Conservation (phyloP, 1,140 invertebrate genomes). For the Doryteuthis pealeii region DNA sequence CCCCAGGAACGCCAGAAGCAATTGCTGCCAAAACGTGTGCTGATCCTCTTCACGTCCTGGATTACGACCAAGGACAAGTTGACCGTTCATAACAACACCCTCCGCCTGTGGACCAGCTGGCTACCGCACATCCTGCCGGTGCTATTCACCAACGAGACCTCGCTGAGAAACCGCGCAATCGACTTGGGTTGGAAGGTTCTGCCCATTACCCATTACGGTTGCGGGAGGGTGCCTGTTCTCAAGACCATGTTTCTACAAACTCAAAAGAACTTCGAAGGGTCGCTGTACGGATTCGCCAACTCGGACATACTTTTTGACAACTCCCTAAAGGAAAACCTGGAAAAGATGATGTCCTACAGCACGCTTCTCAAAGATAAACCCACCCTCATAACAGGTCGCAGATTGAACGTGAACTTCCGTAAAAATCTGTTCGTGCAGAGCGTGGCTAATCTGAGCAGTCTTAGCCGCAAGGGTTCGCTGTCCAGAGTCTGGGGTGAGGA, state of each 20-base stretch:
- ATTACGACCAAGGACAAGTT: neutral
- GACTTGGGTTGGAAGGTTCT: constrained; percentile 1
- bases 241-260: constrained; percentile 16
- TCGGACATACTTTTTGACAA: constrained; percentile 19
- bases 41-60: constrained; percentile 10
- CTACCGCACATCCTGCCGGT: constrained; percentile 1
- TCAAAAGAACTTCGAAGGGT: neutral
- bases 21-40: neutral
- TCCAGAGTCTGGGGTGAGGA: constrained; percentile 22
- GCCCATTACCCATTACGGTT: neutral
- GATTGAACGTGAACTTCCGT: constrained; percentile 17
- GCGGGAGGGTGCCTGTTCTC: constrained; percentile 18
- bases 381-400: constrained; percentile 14
- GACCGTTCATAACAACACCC: constrained; percentile 13
- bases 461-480: neutral
- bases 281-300: constrained; percentile 20
- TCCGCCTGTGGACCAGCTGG: neutral
- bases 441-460: neutral
- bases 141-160: constrained; percentile 11
- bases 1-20: neutral
- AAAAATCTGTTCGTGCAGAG: neutral
- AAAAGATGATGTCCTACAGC: neutral
- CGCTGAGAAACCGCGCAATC: neutral
- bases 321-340: constrained; percentile 4
- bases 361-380: neutral